These are phyloP conservation scores for Helarctos malayanus DNA, from an alignment of 2,797 vertebrate genomes.

Conservation along the genomic window DNA sequence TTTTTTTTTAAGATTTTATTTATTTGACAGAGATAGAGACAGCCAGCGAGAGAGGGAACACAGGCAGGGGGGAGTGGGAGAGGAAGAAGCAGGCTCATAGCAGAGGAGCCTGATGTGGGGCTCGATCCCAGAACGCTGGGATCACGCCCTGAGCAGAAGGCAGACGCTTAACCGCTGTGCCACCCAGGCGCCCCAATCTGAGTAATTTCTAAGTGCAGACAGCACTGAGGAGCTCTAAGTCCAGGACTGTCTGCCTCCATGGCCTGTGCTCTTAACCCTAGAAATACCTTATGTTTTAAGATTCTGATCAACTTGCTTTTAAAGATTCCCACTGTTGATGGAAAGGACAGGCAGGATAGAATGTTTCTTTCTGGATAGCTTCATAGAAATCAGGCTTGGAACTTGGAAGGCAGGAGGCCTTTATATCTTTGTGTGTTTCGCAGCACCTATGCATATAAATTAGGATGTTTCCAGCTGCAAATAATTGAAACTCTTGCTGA, in stretches of 20 bases:
- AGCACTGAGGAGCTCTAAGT: not conserved
- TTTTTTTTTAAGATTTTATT: too few species aligned
- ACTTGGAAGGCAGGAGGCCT: not conserved
- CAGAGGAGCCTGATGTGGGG: too few species aligned
- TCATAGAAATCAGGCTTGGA: slow-evolving; percentile 57
- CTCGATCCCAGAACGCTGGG: too few species aligned
- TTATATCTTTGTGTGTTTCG: not conserved
- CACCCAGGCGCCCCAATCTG: too few species aligned
- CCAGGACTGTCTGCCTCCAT: not conserved
- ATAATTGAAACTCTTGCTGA: not conserved
- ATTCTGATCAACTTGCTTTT: slow-evolving; percentile 63
- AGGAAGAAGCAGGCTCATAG: too few species aligned
- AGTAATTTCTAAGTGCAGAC: not conserved
- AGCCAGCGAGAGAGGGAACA: too few species aligned
- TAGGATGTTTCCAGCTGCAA: slow-evolving; percentile 26
- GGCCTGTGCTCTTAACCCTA: slow-evolving; percentile 5
- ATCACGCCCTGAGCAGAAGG: too few species aligned
- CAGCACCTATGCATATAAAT: not conserved
- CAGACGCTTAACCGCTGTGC: too few species aligned
- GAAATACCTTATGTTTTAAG: slow-evolving; percentile 27
- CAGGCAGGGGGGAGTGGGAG: too few species aligned
- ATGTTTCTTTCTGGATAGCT: slow-evolving; percentile 37
- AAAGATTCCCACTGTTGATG: slow-evolving; percentile 4
- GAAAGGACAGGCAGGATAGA: slow-evolving; percentile 12
- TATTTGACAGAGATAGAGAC: too few species aligned